Evolutionary conservation across 23 tunicate genomes (phyloP).

Genomic region (Ciona savignyi): DNA sequence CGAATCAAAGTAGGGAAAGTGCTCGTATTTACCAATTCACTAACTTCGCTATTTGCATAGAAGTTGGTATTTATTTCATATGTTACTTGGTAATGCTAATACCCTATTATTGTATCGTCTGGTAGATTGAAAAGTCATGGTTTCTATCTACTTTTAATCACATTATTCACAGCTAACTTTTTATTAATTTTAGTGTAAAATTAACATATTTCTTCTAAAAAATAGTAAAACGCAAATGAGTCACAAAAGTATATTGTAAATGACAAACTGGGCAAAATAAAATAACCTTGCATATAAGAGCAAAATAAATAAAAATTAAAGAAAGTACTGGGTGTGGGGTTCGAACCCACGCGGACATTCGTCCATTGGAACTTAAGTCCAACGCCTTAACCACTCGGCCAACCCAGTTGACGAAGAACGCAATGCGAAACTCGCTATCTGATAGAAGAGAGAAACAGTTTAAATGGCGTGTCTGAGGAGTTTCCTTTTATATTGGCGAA

Average conservation of each 20-base stretch:
- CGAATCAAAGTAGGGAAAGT: background rate
- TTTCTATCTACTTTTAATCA: no score
- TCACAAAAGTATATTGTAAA: no score
- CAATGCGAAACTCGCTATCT: background rate
- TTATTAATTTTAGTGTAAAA: no score
- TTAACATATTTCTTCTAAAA: no score
- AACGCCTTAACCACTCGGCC: constrained; percentile 99
- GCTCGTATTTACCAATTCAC: background rate
- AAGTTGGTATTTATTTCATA: no score
- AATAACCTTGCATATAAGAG: background rate
- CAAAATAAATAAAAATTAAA: background rate
- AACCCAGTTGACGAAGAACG: constrained; percentile 68
- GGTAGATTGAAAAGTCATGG: no score
- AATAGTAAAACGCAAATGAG: no score
- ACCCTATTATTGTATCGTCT: no score
- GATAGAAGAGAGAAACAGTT: background rate
- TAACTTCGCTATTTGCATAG: background rate
- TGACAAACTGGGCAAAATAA: no score
- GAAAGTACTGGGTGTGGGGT: constrained; percentile 98
- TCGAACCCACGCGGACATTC: constrained; percentile 99
- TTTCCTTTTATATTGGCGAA: background rate
- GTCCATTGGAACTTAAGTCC: constrained; percentile 99
- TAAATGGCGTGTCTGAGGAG: background rate
- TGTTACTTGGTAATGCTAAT: no score
- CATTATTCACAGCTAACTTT: no score